Percentiles rank a stretch among this genome's conserved stretches.
Evolutionary conservation across 1,140 invertebrate species (phyloP).

Genomic region (Orussus abietinus): DNA sequence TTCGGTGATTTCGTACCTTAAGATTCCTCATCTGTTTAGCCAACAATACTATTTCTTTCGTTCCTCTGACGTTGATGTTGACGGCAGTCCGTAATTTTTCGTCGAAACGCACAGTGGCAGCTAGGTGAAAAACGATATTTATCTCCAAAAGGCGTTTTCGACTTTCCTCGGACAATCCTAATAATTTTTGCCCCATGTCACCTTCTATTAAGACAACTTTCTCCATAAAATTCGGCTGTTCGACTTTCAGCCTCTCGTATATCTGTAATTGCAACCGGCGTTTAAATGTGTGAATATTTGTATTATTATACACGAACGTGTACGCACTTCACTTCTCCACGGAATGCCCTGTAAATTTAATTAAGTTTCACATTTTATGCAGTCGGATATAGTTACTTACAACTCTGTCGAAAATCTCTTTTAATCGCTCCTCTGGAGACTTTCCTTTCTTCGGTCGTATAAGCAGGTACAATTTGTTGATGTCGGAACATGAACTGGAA

Average conservation of each 20-base stretch:
- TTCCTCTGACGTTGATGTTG: slow-evolving; percentile 64
- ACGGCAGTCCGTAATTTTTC: slow-evolving; percentile 61
- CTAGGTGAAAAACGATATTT: slow-evolving; percentile 62
- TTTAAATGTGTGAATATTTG: too few species aligned
- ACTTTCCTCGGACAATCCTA: neutral
- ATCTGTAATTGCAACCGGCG: too few species aligned
- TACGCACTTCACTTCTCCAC: too few species aligned
- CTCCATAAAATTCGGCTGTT: too few species aligned
- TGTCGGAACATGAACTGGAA: slow-evolving; percentile 68
- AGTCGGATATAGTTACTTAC: too few species aligned
- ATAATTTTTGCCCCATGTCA: neutral
- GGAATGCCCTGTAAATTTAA: too few species aligned
- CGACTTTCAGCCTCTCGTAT: too few species aligned
- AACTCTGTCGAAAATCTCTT: slow-evolving; percentile 61
- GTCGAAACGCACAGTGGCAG: slow-evolving; percentile 66
- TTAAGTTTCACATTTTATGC: too few species aligned
- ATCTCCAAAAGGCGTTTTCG: slow-evolving; percentile 33
- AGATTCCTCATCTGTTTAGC: slow-evolving; percentile 52
- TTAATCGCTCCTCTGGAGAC: slow-evolving; percentile 61
- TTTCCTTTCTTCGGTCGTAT: slow-evolving; percentile 77
- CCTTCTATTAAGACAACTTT: too few species aligned
- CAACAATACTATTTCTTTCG: slow-evolving; percentile 54
- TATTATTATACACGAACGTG: too few species aligned
- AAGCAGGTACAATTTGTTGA: slow-evolving; percentile 75
- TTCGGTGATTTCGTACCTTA: too few species aligned